Evolutionary conservation across 2,888 invertebrate genomes (phyloP).

Genomic region (Brachylomia viminalis): DNA sequence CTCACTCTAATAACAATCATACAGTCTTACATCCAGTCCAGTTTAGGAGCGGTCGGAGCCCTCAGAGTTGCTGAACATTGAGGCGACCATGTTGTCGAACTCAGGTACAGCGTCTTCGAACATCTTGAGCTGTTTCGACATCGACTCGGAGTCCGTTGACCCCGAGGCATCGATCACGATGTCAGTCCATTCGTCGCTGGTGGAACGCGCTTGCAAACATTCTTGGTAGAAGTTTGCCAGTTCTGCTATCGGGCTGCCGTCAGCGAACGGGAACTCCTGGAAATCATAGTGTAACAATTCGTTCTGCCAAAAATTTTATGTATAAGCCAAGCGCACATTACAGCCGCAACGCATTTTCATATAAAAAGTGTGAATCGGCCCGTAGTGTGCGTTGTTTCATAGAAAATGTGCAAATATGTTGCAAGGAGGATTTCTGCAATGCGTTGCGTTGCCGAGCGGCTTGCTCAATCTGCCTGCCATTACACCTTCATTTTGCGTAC

Average conservation of each 20-base stretch:
- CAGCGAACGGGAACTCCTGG: conserved; percentile 95
- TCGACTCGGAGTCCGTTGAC: conserved; percentile 87
- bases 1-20: conserved; percentile 56
- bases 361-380: not conserved
- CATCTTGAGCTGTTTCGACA: conserved; percentile 93
- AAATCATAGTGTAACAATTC: conserved; percentile 51
- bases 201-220: conserved; percentile 92
- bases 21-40: conserved; percentile 63
- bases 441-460: not conserved
- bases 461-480: not conserved
- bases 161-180: conserved; percentile 69
- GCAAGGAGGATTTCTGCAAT: not conserved
- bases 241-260: conserved; percentile 93
- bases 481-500: not conserved
- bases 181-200: conserved; percentile 81
- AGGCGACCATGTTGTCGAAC: conserved; percentile 94
- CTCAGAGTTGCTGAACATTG: conserved; percentile 91
- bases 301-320: not conserved
- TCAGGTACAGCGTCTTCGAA: conserved; percentile 94
- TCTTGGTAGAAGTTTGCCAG: conserved; percentile 95
- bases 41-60: conserved; percentile 75
- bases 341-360: not conserved
- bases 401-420: not conserved
- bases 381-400: not conserved
- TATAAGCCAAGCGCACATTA: not conserved